These are phyloP conservation scores for Anthrax anthrax DNA, from an alignment of 2,888 invertebrate genomes.

Conservation along the genomic window DNA sequence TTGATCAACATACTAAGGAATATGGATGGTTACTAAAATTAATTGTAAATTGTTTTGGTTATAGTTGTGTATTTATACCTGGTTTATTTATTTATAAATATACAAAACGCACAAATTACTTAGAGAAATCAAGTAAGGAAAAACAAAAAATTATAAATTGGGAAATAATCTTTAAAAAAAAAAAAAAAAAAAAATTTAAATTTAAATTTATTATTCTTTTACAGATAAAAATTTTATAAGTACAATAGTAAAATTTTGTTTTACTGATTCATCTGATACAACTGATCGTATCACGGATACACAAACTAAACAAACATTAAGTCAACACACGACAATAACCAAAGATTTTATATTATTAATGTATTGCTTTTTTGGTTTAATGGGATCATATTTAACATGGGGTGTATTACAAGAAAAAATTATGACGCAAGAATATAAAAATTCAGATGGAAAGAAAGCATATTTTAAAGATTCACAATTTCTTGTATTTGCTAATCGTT, in stretches of 20 bases:
- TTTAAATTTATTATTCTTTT: neutral
- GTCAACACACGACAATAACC: constrained; percentile 38
- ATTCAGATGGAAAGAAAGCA: constrained; percentile 42
- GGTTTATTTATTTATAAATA: constrained; percentile 72
- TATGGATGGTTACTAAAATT: constrained; percentile 66
- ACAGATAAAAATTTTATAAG: constrained; percentile 24
- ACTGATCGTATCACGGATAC: constrained; percentile 34
- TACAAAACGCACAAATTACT: constrained; percentile 59
- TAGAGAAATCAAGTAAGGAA: constrained; percentile 56
- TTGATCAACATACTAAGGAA: constrained; percentile 36
- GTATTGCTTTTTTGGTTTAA: constrained; percentile 78
- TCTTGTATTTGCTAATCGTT: constrained; percentile 87
- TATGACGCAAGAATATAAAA: constrained; percentile 75
- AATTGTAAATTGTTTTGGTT: constrained; percentile 68
- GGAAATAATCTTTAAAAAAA: no score
- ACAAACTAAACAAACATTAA: constrained; percentile 32
- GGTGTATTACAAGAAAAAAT: constrained; percentile 95
- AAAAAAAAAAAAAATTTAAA: neutral
- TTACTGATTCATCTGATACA: constrained; percentile 25
- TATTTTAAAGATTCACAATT: constrained; percentile 91
- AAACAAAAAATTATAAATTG: neutral
- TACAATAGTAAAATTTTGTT: constrained; percentile 26
- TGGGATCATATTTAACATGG: constrained; percentile 87
- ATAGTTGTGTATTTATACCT: constrained; percentile 76
- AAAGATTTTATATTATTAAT: constrained; percentile 46